Evolutionary conservation across 2,113 vertebrate genomes (phyloP), one percentile per base, ranked within the genome.

Genomic region (Oceanites oceanicus): DNA sequence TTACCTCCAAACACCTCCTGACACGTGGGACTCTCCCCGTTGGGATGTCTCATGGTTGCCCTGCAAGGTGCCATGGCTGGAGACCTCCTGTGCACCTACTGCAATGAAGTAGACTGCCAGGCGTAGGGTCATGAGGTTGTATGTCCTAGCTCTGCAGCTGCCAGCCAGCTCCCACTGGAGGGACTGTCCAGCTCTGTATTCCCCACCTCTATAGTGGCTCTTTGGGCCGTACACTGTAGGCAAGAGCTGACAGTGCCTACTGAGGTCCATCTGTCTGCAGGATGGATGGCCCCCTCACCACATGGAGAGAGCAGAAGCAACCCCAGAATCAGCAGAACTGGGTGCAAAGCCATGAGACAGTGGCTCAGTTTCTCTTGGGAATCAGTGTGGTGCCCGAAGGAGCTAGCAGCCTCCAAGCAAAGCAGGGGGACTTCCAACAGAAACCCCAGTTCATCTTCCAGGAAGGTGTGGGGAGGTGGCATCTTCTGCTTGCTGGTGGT

Each of bases 1-100:
- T 97, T 97, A 97, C 97, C 96, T 96, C 84, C 58, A 78, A 82
- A 78, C 22, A 80, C 22, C 68, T 93, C 40, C 76, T 89, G 87
- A 42, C 16, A 55, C 0, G 4, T 61, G 76, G 27, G 15, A 52
- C 25, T 90, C 53, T 86, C 66, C 67, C 36, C 55, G 15, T 10
- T 66, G 56, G 40, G 32, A 73, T 59, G 13, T 61, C 30, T 93
- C 11, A 36, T 42, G 56, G 58, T 53, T 95, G 14, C 27, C 30
- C 25, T 74, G 77, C 22, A 61, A 72, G 61, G 30, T 66, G 58
- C 55, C 67, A n/a, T 5, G 14, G 34, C 72, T 72, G 61, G 29
- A 96, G 63, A 62, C 15, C 27, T 95, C 63, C 63, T 40, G 71
- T 50, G 58, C 40, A 29, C 62, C 36, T 82, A 36, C 52, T 65